These are phyloP conservation scores for Labeo rohita DNA, from an alignment of 2,113 vertebrate species.

Conservation along the genomic window DNA sequence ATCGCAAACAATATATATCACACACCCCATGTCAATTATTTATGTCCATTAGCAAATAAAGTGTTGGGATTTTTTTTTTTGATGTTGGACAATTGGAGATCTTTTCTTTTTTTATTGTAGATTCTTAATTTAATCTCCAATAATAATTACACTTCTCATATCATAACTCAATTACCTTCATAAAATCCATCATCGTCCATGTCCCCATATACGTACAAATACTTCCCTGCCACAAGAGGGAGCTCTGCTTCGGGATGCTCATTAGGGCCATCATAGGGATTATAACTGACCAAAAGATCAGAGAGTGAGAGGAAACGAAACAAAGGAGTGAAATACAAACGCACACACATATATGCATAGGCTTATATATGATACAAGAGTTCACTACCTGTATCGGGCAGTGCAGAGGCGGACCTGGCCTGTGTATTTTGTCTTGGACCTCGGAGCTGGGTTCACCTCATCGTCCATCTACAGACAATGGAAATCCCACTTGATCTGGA, in stretches of 20 bases:
- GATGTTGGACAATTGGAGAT: neutral
- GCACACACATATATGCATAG: neutral
- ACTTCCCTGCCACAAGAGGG: conserved; percentile 95
- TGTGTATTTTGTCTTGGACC: conserved; percentile 90
- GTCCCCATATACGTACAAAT: conserved; percentile 95
- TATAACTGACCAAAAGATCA: conserved; percentile 80
- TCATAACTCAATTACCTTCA: conserved; percentile 79
- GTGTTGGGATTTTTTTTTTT: neutral
- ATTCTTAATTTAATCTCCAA: neutral
- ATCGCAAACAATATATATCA: no score
- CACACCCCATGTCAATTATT: neutral
- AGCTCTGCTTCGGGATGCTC: conserved; percentile 97
- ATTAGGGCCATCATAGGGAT: conserved; percentile 97
- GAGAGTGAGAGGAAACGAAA: neutral
- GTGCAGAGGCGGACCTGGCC: conserved; percentile 96
- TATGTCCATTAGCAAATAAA: neutral
- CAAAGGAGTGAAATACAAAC: neutral
- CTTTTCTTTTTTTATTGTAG: neutral
- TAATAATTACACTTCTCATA: neutral
- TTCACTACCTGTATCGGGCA: conserved; percentile 90
- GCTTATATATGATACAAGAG: neutral
- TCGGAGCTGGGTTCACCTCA: conserved; percentile 83
- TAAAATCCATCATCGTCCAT: conserved; percentile 99
- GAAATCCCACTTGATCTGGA: conserved; percentile 9
- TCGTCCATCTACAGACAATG: conserved; percentile 85